These are phyloP conservation scores for Hypothenemus hampei DNA, from an alignment of 1,140 invertebrate species.

Conservation along the genomic window DNA sequence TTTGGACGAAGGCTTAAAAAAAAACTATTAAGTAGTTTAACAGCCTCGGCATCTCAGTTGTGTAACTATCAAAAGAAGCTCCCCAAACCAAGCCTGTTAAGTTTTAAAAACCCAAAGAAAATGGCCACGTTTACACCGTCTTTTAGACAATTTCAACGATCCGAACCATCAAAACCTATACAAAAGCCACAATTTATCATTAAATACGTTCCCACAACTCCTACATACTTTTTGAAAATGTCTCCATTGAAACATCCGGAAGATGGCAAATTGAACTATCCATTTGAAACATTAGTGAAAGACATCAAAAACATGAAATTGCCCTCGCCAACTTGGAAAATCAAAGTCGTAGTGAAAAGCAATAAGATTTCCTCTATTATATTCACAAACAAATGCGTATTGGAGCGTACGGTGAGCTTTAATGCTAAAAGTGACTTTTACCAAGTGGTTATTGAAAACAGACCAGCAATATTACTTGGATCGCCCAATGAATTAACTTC, in stretches of 20 bases:
- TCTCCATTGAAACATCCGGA: constrained; percentile 5
- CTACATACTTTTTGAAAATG: constrained; percentile 25
- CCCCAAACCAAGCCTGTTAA: too few species aligned
- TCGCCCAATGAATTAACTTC: constrained; percentile 14
- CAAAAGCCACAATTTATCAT: constrained; percentile 18
- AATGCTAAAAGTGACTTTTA: constrained; percentile 26
- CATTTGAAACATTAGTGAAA: constrained; percentile 27
- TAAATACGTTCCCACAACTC: constrained; percentile 9
- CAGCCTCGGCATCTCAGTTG: too few species aligned
- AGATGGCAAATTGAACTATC: constrained; percentile 27
- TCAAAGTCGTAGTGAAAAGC: constrained; percentile 30
- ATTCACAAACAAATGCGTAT: constrained; percentile 29
- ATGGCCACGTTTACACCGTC: constrained; percentile 2
- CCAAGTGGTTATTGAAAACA: constrained; percentile 28
- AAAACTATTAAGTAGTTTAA: constrained; percentile 7
- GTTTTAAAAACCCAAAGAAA: constrained; percentile 1
- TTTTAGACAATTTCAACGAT: background rate
- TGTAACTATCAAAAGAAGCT: constrained; percentile 2
- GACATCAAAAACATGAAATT: constrained; percentile 33
- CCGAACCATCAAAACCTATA: background rate
- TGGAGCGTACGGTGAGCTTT: constrained; percentile 29
- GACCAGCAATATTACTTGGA: constrained; percentile 26
- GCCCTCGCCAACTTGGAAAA: constrained; percentile 31
- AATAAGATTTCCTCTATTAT: constrained; percentile 29
- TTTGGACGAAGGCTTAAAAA: constrained; percentile 20